Base-by-base conservation (phyloP, 2,888 invertebrate species). In the Periphyllus acericola region DNA sequence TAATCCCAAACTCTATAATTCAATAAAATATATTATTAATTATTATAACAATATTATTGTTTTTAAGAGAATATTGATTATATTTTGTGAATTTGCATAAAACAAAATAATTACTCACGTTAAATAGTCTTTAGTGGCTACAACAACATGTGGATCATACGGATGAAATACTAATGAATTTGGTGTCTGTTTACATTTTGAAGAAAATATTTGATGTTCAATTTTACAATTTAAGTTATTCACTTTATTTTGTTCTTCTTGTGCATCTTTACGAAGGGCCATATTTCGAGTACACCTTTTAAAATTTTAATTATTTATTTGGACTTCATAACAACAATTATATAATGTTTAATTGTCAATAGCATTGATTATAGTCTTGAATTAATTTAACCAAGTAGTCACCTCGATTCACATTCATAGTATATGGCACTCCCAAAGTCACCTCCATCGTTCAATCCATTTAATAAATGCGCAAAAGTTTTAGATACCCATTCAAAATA, bases 81-180 rank as follows among this genome's bases (percentile, higher is more conserved):
- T 40, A 8, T 55, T 72, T 34, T 71, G 9, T n/a, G 1, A 32
- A 6, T 55, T 34, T 2, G 55, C 25, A 1, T 84, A n/a, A 36
- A 55, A 25, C 1, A 66, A 81, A 75, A 9, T 29, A 68, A 25
- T 90, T 68, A 89, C 91, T 90, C 91, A 95, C 95, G 95, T 95
- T 91, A 96, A 96, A 91, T 94, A 95, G 91, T 97, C 96, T 91
- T 95, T 95, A 91, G 96, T 96, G 72, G 97, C 96, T 82, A 97
- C 96, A 66, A 96, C 96, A 89, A 97, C 93, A 91, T 97, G 96
- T 90, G 96, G 95, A 91, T 98, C 97, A 92, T 96, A 98, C 0
- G 98, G 98, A 92, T 98, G 96, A 92, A 98, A 96, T 90, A 94
- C 94, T 71, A 98, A 93, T 60, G 96, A 94, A 90, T 95, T 93